Evolutionary conservation across 1,140 invertebrate genomes (phyloP), one percentile per base, ranked within the genome.

Genomic region (Acyrthosiphon pisum): DNA sequence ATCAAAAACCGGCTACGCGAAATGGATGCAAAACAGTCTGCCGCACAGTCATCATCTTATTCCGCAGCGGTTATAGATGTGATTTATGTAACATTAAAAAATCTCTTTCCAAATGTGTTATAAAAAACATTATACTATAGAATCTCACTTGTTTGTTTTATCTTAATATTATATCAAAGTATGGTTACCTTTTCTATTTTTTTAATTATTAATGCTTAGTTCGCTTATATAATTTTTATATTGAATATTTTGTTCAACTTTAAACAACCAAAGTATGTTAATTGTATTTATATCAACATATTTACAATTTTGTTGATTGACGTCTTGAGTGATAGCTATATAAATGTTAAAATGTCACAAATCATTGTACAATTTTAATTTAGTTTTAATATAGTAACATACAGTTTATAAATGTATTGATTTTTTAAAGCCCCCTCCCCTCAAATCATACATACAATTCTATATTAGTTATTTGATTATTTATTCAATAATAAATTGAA

Each of bases 131-230:
- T 44, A 0, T 86, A 30, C 0, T 4, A 48, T n/a, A 50, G 86
- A 88, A 88, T 88, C 86, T 88, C 86, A 88, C 8, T 88, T 50
- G 3, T 88, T 88, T 50, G n/a, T 68, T 68, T 88, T 35, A 20
- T 48, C 30, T 50, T 50, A 3, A n/a, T 88, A 88, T 88, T 50
- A 46, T 86, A 86, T 44, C 2, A n/a, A 18, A 84, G 0, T 44
- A 41, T 41, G 23, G 6, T 46, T 46, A 86, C 41, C 9, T 86
- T 46, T 86, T 86, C 30, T 76, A 76, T n/a, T 46, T 44, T 86
- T 86, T 44, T 44, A 44, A 44, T 84, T 81, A 11, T 76, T n/a
- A 35, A 30, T 50, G n/a, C 68, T 76, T 81, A 46, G 9, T 44
- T 84, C 7, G 4, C 46, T 46, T 6, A 30, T 30, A 86, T 23